phyloP scores from a whole-genome alignment of 2,888 invertebrate species.

The Athripsodes cinereus region DNA sequence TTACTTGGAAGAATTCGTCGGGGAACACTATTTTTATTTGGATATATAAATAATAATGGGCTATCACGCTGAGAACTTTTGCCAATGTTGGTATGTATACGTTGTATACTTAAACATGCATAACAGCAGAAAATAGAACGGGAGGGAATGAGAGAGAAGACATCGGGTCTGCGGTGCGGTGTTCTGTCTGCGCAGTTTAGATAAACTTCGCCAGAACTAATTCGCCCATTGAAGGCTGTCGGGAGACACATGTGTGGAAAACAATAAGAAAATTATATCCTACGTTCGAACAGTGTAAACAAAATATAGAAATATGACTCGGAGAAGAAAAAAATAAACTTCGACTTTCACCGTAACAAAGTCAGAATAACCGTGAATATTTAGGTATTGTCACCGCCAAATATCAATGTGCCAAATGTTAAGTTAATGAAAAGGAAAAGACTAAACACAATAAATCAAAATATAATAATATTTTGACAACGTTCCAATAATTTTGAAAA shows the following conservation, averaged over 20 bases:
- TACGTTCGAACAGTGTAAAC: too few species aligned
- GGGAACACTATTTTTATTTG: slow-evolving; percentile 24
- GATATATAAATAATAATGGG: slow-evolving; percentile 23
- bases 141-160: not conserved
- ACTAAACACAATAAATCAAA: not conserved
- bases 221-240: slow-evolving; percentile 28
- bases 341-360: too few species aligned
- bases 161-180: not conserved
- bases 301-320: too few species aligned
- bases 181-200: not conserved
- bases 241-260: slow-evolving; percentile 13
- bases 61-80: slow-evolving; percentile 19
- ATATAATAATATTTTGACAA: not conserved
- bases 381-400: too few species aligned
- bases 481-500: not conserved
- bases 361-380: too few species aligned
- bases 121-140: slow-evolving; percentile 21
- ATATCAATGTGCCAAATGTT: not conserved
- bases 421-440: not conserved
- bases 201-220: not conserved
- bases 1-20: slow-evolving; percentile 9
- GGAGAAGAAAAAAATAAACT: too few species aligned
- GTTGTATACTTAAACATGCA: not conserved
- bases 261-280: too few species aligned
- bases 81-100: slow-evolving; percentile 24